These are phyloP conservation scores for Chironomus tepperi DNA, from an alignment of 1,140 invertebrate species.

Conservation along the genomic window DNA sequence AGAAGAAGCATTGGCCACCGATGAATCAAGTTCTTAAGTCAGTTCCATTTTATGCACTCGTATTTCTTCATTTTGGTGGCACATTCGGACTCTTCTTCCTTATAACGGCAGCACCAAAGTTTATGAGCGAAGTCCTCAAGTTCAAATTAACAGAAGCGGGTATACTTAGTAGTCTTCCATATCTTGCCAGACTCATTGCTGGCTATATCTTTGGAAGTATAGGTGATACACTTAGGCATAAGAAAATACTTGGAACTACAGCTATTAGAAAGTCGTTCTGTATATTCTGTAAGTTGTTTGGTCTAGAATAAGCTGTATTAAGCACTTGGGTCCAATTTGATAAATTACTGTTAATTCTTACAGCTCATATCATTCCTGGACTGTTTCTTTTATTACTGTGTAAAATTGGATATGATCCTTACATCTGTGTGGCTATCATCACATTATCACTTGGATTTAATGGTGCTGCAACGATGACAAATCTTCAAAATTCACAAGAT, in stretches of 20 bases:
- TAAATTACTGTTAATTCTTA: slow-evolving; percentile 30
- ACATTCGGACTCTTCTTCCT: slow-evolving; percentile 74
- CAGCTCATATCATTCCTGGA: slow-evolving; percentile 58
- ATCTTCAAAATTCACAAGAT: slow-evolving; percentile 71
- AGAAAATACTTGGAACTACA: slow-evolving; percentile 46
- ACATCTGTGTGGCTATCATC: slow-evolving; percentile 49
- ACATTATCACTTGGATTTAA: slow-evolving; percentile 63
- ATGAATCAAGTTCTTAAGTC: slow-evolving; percentile 52
- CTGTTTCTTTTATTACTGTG: slow-evolving; percentile 49
- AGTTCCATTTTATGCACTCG: slow-evolving; percentile 55
- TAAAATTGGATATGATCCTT: slow-evolving; percentile 52
- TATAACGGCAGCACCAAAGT: slow-evolving; percentile 81
- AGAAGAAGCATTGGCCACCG: slow-evolving; percentile 44
- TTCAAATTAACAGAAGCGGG: slow-evolving; percentile 70
- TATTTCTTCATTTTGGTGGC: slow-evolving; percentile 63
- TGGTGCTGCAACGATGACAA: slow-evolving; percentile 68
- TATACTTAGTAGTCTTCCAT: slow-evolving; percentile 58
- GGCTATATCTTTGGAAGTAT: slow-evolving; percentile 57
- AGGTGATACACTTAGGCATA: slow-evolving; percentile 54
- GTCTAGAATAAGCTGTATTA: background rate
- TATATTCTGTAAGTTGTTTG: slow-evolving; percentile 51
- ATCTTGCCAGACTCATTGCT: slow-evolving; percentile 52
- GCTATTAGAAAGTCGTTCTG: slow-evolving; percentile 61
- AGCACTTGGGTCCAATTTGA: too few species aligned
- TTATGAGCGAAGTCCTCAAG: slow-evolving; percentile 65